Evolutionary conservation across 2,113 vertebrate species (phyloP).

Genomic region (Prunella fulvescens): DNA sequence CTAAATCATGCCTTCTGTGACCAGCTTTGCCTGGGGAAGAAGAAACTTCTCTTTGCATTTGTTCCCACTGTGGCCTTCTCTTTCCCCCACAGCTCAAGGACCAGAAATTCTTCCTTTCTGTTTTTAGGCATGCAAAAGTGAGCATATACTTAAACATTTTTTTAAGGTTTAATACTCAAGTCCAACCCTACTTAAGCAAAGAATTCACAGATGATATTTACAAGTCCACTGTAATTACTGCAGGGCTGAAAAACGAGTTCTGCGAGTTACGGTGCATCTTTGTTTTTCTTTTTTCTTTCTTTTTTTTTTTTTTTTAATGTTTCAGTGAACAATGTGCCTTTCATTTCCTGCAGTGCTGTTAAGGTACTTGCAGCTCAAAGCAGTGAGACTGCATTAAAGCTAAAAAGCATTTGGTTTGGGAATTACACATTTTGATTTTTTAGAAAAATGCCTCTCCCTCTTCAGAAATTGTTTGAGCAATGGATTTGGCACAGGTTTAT

Average conservation of each 20-base stretch:
- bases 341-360: constrained; percentile 49
- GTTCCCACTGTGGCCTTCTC: background rate
- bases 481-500: constrained; percentile 7
- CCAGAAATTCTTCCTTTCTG: background rate
- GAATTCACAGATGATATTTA: constrained; percentile 60
- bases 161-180: background rate
- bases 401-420: constrained; percentile 48
- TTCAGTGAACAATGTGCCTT: constrained; percentile 66
- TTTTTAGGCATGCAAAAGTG: background rate
- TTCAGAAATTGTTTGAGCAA: constrained; percentile 43
- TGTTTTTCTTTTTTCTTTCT: constrained; percentile 15
- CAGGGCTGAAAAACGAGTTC: constrained; percentile 65
- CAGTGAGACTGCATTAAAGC: constrained; percentile 41
- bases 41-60: background rate
- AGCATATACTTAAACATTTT: background rate
- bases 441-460: constrained; percentile 50
- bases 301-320: constrained; percentile 1
- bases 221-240: constrained; percentile 62
- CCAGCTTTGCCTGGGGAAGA: background rate
- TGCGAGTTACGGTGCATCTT: constrained; percentile 43
- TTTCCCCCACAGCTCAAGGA: background rate
- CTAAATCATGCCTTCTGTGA: background rate
- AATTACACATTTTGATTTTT: constrained; percentile 44
- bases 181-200: constrained; percentile 41
- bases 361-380: constrained; percentile 61